Percentiles rank a stretch among this genome's conserved stretches.
These are phyloP conservation scores for Zelleria hepariella DNA, from an alignment of 2,888 invertebrate genomes.

Conservation along the genomic window DNA sequence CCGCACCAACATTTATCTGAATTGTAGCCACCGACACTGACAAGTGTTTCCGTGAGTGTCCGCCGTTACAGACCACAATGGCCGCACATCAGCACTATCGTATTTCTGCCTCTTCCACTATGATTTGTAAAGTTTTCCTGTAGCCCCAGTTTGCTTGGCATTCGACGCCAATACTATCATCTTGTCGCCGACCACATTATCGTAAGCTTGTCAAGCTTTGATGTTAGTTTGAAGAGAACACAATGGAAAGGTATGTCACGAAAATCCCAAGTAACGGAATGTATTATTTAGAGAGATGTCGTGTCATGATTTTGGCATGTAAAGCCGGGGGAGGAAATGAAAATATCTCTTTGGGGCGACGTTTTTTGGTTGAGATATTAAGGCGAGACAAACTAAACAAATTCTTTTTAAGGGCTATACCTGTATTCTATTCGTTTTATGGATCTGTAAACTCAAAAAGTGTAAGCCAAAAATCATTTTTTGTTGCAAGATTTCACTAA, in stretches of 20 bases:
- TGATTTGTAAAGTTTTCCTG: constrained; percentile 61
- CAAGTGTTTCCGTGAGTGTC: constrained; percentile 63
- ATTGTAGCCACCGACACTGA: constrained; percentile 47
- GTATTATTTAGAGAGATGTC: not conserved
- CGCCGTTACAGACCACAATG: constrained; percentile 54
- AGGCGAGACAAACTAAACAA: no score
- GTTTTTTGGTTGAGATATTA: not conserved
- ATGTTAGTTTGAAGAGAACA: not conserved
- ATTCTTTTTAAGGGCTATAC: no score
- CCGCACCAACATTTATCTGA: constrained; percentile 44
- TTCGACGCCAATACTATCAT: not conserved
- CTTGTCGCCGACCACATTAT: not conserved
- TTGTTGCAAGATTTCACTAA: not conserved
- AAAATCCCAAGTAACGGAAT: not conserved
- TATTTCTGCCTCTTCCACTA: constrained; percentile 43
- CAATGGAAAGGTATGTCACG: not conserved
- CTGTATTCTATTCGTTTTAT: no score
- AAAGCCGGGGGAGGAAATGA: not conserved
- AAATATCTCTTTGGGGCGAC: not conserved
- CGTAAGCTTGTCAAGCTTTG: not conserved
- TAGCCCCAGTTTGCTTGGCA: constrained; percentile 29
- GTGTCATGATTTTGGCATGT: not conserved
- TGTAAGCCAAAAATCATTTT: no score
- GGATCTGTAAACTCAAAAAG: no score
- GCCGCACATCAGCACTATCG: constrained; percentile 51